Percentiles rank a stretch among this genome's conserved stretches.
Evolutionary conservation across 2,113 vertebrate species (phyloP).

Genomic region (Symphodus melops): DNA sequence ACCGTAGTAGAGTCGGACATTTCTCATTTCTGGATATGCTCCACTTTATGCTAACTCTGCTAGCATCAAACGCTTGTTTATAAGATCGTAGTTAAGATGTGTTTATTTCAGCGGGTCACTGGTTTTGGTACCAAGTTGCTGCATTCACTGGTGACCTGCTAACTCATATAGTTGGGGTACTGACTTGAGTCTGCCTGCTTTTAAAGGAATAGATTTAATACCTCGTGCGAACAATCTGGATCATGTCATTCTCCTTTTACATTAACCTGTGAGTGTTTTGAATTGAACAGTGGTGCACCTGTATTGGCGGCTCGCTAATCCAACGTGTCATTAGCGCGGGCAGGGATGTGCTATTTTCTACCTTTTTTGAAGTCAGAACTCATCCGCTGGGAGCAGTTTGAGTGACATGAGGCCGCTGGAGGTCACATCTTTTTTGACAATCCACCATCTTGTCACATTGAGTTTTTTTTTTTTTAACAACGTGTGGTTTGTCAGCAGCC

Average conservation of each 20-base stretch:
- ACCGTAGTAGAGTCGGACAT: no score
- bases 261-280: no score
- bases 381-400: slow-evolving; percentile 19
- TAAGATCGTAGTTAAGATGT: no score
- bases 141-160: no score
- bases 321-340: neutral
- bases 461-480: slow-evolving; percentile 16
- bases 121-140: no score
- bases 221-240: no score
- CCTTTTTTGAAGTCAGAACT: slow-evolving; percentile 1
- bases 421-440: slow-evolving; percentile 39
- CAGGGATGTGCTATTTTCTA: neutral
- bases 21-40: no score
- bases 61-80: no score
- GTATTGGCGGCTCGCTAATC: neutral
- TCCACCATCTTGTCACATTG: slow-evolving; percentile 13
- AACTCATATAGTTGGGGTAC: no score
- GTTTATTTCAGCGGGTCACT: no score
- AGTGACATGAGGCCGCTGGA: slow-evolving; percentile 13
- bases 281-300: neutral
- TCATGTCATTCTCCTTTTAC: no score
- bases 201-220: neutral
- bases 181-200: neutral
- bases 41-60: no score
- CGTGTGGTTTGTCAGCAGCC: slow-evolving; percentile 29